Percentiles rank a stretch among this genome's conserved stretches.
These are phyloP conservation scores for Pithys albifrons DNA, from an alignment of 2,113 vertebrate genomes.

Conservation along the genomic window DNA sequence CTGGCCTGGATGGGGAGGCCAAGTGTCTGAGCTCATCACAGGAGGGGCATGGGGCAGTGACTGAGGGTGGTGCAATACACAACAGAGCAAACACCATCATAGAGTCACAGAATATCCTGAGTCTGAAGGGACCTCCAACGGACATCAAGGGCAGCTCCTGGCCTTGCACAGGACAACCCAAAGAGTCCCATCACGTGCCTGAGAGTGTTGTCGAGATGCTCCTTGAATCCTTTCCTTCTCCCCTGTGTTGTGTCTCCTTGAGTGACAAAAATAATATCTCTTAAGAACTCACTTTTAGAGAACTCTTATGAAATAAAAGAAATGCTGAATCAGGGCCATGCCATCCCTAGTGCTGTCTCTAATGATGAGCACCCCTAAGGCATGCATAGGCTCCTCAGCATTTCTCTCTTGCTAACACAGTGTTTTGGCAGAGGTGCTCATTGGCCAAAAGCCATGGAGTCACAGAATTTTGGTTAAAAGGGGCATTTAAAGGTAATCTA, in stretches of 20 bases:
- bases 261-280: background rate
- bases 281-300: background rate
- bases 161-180: background rate
- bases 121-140: background rate
- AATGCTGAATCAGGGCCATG: accelerated
- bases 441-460: background rate
- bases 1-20: background rate
- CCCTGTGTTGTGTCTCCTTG: background rate
- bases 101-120: background rate
- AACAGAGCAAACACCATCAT: accelerated
- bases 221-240: background rate
- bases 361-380: accelerated
- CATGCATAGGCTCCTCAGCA: background rate
- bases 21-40: accelerated
- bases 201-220: accelerated
- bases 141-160: background rate
- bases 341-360: background rate
- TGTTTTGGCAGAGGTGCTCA: background rate
- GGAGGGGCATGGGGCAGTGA: accelerated
- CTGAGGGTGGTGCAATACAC: background rate
- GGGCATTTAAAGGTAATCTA: background rate
- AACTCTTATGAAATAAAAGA: background rate
- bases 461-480: background rate
- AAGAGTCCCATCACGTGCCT: background rate
- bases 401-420: accelerated